Base-by-base conservation (phyloP, 2,113 vertebrate genomes). In the Platysternon megacephalum region DNA sequence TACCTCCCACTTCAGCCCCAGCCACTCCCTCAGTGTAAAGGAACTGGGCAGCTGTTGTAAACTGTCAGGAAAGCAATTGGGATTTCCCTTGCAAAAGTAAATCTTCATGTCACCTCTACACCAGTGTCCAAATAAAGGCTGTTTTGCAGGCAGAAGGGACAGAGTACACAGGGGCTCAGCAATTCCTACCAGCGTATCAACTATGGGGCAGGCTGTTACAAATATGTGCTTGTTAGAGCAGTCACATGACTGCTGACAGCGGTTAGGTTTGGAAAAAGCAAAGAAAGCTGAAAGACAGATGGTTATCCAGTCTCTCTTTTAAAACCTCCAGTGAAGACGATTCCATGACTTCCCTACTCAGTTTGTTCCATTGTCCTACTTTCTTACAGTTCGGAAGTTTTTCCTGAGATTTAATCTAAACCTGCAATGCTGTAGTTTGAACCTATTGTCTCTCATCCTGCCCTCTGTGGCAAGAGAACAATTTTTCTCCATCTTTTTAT, bases 61-160 rank as follows among this genome's bases (percentile, higher is more conserved):
- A 91, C 87, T 82, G 88, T 95, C 72, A 4, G 4, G 58, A 91
- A 94, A 84, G 80, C 26, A 90, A 65, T 1, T n/a, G 65, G 35
- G 65, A 68, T 68, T 9, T 39, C 35, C 48, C 56, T 74, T 26
- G 85, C 44, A 82, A 90, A 92, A 78, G 88, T 29, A 90, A 94
- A 84, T 85, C 6, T n/a, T 5, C 81, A 22, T 84, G 35, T 86
- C 51, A 89, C 51, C 61, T 76, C 72, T 44, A 82, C 51, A 61
- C n/a, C 32, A 90, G 32, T 46, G 22, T 22, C 21, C 5, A 51
- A 0, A 1, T 26, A 88, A 85, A 87, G 85, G 32, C 21, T 68
- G 24, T 35, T 96, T 68, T 90, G 84, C 90, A 88, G 94, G 96
- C 93, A 42, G 83, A 26, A 90, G 58, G 4, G 9, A 9, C n/a